Conservation (phyloP, 2,113 vertebrate genomes). For the Danio rerio region GRCz12tu NC_133188.1:30987501-30988000, state of each 20-base stretch:
- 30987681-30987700: background rate
- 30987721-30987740: background rate
- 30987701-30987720: slow-evolving; percentile 20
- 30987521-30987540: slow-evolving; percentile 51
- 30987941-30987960: too few relatives aligned
- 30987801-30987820: too few relatives aligned
- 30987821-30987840: too few relatives aligned
- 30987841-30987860: too few relatives aligned
- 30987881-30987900: too few relatives aligned
- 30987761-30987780: background rate
- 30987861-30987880: too few relatives aligned
- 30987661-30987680: slow-evolving; percentile 27
- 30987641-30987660: slow-evolving; percentile 37
- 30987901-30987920: too few relatives aligned
- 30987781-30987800: background rate
- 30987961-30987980: too few relatives aligned
- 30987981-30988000: too few relatives aligned
- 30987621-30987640: slow-evolving; percentile 48
- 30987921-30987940: too few relatives aligned
- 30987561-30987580: slow-evolving; percentile 40
- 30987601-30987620: slow-evolving; percentile 47
- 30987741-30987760: background rate
- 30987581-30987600: slow-evolving; percentile 47
- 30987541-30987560: slow-evolving; percentile 41
- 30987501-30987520: slow-evolving; percentile 54